Evolutionary conservation across 2,888 invertebrate genomes (phyloP).

Genomic region (Metopia argyrocephala): DNA sequence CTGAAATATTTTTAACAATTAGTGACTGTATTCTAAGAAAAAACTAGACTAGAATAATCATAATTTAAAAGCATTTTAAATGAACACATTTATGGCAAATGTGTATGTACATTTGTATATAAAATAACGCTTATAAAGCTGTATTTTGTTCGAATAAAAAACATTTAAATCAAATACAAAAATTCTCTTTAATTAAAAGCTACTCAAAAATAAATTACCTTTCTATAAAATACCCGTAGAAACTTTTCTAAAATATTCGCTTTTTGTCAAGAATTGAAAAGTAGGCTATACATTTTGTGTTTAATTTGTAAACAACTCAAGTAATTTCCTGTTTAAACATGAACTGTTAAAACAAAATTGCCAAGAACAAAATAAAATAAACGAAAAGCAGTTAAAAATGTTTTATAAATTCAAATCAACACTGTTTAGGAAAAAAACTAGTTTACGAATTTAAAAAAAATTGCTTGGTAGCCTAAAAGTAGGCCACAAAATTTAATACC

Average conservation of each 20-base stretch:
- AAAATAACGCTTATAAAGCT: no score
- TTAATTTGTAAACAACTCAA: slow-evolving; percentile 23
- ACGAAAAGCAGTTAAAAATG: background rate
- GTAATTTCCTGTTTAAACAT: slow-evolving; percentile 12
- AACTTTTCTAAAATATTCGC: background rate
- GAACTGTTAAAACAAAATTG: slow-evolving; percentile 2
- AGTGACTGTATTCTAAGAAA: no score
- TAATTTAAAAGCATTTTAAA: no score
- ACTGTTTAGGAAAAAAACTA: background rate
- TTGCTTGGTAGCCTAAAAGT: slow-evolving; percentile 18
- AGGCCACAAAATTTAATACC: slow-evolving; percentile 35
- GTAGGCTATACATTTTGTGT: background rate
- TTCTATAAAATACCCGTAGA: background rate
- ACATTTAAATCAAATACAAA: background rate
- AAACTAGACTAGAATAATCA: no score
- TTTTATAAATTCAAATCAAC: background rate
- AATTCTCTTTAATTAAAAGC: background rate
- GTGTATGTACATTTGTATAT: no score
- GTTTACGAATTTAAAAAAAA: background rate
- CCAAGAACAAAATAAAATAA: no score
- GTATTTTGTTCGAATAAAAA: no score
- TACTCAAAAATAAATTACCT: background rate
- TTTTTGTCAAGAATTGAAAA: background rate
- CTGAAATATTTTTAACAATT: no score
- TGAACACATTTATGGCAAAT: no score